Conservation (phyloP, 2,797 vertebrate genomes). For the Emys orbicularis region DNA sequence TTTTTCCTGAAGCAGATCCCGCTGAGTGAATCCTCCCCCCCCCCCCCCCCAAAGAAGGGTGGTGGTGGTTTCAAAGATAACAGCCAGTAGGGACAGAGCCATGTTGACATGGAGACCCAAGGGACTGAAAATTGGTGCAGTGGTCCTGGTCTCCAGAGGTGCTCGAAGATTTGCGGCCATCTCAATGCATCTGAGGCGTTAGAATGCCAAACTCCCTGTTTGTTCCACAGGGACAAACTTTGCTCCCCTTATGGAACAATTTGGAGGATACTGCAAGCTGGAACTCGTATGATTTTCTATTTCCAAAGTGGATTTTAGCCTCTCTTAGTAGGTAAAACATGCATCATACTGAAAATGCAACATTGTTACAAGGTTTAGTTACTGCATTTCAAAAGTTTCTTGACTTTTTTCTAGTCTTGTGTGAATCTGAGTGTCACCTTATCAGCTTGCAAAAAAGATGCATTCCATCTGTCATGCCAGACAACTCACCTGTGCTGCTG, state of each 20-base stretch:
- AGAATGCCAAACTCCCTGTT: neutral
- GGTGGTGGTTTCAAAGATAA: neutral
- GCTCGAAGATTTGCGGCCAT: neutral
- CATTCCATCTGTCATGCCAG: constrained; percentile 35
- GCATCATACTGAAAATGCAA: neutral
- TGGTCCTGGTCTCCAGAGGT: neutral
- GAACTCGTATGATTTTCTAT: neutral
- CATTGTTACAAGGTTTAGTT: neutral
- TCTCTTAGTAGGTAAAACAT: neutral
- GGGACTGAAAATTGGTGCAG: neutral
- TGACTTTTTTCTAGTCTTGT: neutral
- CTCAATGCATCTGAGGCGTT: neutral
- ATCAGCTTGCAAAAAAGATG: neutral
- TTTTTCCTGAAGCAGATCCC: neutral
- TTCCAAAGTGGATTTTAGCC: neutral
- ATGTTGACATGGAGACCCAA: neutral
- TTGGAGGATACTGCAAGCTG: neutral
- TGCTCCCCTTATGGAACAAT: rapidly evolving
- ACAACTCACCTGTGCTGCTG: constrained; percentile 7
- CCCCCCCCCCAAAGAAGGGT: neutral
- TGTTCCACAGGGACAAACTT: neutral
- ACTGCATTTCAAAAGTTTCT: neutral
- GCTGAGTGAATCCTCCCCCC: neutral
- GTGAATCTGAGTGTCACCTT: constrained; percentile 2
- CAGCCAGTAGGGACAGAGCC: neutral